Conservation (phyloP, 2,797 vertebrate genomes). For the Cottoperca gobio region DNA sequence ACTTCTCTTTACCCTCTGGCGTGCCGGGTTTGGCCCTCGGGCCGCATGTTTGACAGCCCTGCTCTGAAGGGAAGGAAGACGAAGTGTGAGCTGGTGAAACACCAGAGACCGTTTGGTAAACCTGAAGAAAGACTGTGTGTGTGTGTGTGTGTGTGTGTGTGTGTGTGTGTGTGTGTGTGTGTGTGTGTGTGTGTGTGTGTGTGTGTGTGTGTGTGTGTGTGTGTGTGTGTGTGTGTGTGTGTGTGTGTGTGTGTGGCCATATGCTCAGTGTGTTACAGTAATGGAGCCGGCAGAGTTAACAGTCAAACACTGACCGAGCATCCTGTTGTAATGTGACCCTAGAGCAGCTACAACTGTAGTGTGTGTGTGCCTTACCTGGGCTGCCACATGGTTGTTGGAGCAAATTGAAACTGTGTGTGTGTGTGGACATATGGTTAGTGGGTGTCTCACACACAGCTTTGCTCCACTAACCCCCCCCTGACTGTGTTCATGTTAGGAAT, state of each 20-base stretch:
- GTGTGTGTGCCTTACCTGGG: background rate
- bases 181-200: background rate
- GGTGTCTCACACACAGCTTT: slow-evolving; percentile 2
- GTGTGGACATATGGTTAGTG: slow-evolving; percentile 44
- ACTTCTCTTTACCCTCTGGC: no score
- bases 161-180: background rate
- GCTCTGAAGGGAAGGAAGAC: slow-evolving; percentile 32
- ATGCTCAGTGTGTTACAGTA: slow-evolving; percentile 49
- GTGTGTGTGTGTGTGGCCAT: no score
- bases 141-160: slow-evolving; percentile 34
- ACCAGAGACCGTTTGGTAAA: slow-evolving; percentile 16
- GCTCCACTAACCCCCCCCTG: background rate
- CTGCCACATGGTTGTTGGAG: slow-evolving; percentile 45
- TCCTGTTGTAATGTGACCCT: slow-evolving; percentile 67
- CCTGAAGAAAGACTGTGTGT: slow-evolving; percentile 20
- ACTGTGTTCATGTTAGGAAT: background rate
- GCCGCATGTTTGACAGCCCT: no score
- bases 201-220: background rate
- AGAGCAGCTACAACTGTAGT: no score
- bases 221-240: no score
- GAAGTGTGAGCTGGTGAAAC: slow-evolving; percentile 26
- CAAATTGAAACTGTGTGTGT: slow-evolving; percentile 34
- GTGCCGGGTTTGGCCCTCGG: no score
- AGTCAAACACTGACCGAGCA: slow-evolving; percentile 48
- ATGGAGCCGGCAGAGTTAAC: slow-evolving; percentile 44